Percentiles rank a stretch among this genome's conserved stretches.
Evolutionary conservation across 2,797 vertebrate genomes (phyloP).

Genomic region (Danio kyathit): DNA sequence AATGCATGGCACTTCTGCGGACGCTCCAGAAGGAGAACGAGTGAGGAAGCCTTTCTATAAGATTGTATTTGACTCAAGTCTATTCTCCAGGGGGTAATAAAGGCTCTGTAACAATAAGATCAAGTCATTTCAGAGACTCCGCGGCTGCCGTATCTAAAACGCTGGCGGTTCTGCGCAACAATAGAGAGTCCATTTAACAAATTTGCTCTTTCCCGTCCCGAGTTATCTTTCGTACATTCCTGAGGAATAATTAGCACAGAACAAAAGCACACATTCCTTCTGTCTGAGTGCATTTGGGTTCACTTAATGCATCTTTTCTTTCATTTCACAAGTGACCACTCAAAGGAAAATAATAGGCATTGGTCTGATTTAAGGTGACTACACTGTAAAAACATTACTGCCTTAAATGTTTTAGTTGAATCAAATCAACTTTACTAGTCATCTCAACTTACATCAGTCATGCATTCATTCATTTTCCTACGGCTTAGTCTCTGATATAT

Average conservation of each 20-base stretch:
- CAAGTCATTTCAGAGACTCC: constrained; percentile 74
- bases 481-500: too few relatives aligned
- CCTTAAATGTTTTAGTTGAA: too few relatives aligned
- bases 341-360: constrained; percentile 43
- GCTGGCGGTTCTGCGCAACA: constrained; percentile 71
- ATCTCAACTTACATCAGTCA: too few relatives aligned
- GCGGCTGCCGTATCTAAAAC: constrained; percentile 72
- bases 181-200: constrained; percentile 78
- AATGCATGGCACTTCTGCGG: constrained; percentile 68
- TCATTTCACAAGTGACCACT: constrained; percentile 62
- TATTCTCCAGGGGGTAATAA: constrained; percentile 72
- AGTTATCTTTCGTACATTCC: constrained; percentile 75
- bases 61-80: constrained; percentile 73
- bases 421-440: too few relatives aligned
- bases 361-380: constrained; percentile 28
- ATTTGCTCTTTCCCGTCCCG: constrained; percentile 73
- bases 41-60: constrained; percentile 72
- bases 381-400: too few relatives aligned
- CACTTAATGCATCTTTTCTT: constrained; percentile 69
- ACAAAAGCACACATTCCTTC: constrained; percentile 74
- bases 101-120: constrained; percentile 71
- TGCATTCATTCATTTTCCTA: too few relatives aligned
- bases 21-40: constrained; percentile 64
- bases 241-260: constrained; percentile 74
- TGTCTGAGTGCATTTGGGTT: constrained; percentile 72